These are phyloP conservation scores for Irena cyanogastra DNA, from an alignment of 2,113 vertebrate species.

Conservation along the genomic window DNA sequence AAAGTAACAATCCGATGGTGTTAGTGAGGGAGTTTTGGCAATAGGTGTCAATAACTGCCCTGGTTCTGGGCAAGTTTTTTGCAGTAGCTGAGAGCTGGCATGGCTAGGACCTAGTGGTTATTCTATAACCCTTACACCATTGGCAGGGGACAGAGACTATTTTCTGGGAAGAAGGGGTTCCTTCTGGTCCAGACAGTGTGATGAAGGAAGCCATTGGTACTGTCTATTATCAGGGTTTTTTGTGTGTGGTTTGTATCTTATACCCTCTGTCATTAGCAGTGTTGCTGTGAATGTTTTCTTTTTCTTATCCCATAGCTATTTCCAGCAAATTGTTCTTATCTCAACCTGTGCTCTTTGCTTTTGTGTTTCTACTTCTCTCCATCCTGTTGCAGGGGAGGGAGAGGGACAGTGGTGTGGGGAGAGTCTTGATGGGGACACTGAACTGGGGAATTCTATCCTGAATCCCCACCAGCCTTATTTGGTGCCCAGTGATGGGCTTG, in stretches of 20 bases:
- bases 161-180: not conserved
- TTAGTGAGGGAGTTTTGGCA: not conserved
- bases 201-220: not conserved
- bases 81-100: not conserved
- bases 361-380: not conserved
- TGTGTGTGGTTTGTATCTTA: not conserved
- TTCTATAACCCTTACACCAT: not conserved
- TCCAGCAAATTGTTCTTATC: not conserved
- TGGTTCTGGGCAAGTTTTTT: not conserved
- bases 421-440: not conserved
- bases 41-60: not conserved
- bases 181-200: not conserved
- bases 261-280: not conserved
- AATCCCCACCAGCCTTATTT: not conserved
- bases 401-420: not conserved
- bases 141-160: not conserved
- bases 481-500: accelerated
- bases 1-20: not conserved
- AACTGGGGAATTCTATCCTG: too few species aligned
- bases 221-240: accelerated
- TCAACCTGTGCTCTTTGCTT: accelerated
- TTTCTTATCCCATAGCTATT: not conserved
- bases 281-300: not conserved
- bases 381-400: accelerated
- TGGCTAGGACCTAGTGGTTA: not conserved